Base-by-base conservation (phyloP, 2,797 vertebrate genomes). In the Chloroceryle inda region DNA sequence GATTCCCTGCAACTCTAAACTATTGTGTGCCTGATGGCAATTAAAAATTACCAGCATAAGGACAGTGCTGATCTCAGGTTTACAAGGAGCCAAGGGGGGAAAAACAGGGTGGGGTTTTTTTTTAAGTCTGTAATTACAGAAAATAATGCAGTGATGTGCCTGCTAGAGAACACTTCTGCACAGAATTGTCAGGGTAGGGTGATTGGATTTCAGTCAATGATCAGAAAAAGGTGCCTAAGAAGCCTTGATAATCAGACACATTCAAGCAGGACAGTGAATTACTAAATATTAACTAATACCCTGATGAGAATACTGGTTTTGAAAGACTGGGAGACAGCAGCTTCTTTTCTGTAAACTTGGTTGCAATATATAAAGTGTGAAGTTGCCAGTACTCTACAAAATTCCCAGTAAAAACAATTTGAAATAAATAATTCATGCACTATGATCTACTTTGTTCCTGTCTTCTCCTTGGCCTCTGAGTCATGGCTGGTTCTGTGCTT, bases 321-420 rank as follows among this genome's bases (percentile, higher is more conserved):
- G 47, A 61, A 88, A 90, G 53, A 44, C 24, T 82, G 52, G 10
- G 8, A 91, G 23, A 62, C 12, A 68, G 23, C 24, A 88, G 20
- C 12, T 63, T 91, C 10, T 67, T 67, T 87, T 81, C 50, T 37
- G 10, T 61, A 71, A 74, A 69, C 17, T 82, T 21, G 3, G 5
- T 47, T 97, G 68, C 87, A 95, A 44, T 82, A 72, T 76, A 92
- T 89, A 93, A 94, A 78, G 47, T 58, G 38, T 92, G 44, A 95
- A 83, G 40, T 86, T 92, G 35, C 56, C 88, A 91, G 73, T 96
- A 91, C 31, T 92, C 72, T 91, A 79, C 38, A 91, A 92, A 92
- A 93, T 79, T 95, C 35, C 66, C 71, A 93, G 42, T 92, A 94
- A 96, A 89, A 89, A 49, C 67, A 50, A 74, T 78, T 81, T 83